A percentile compares a stretch with the other conserved stretches of the same genome.
phyloP scores from a whole-genome alignment of 2,797 vertebrate genomes.

The Tauraco hartlaubi region DNA sequence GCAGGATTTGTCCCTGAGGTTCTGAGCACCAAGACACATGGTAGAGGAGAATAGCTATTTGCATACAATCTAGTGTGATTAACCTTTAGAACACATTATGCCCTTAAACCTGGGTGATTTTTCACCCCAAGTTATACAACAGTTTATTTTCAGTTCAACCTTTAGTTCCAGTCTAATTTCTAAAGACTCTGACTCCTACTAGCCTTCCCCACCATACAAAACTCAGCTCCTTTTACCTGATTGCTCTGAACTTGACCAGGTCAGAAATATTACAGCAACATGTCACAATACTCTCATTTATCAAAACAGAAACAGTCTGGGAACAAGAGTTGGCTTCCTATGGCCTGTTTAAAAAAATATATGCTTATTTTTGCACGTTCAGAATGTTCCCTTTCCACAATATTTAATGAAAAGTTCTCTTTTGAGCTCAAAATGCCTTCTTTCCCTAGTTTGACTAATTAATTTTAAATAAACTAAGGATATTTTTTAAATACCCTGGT shows the following conservation, averaged over 20 bases:
- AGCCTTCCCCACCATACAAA: background rate
- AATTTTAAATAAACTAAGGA: background rate
- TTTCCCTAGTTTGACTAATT: background rate
- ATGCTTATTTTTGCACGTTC: background rate
- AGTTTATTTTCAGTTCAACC: background rate
- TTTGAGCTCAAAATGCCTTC: background rate
- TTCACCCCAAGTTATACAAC: background rate
- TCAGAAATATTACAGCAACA: background rate
- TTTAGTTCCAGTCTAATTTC: background rate
- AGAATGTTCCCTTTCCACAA: background rate
- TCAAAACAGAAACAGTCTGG: background rate
- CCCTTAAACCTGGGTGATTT: background rate
- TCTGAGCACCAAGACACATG: background rate
- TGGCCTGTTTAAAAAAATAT: background rate
- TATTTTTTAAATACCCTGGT: background rate
- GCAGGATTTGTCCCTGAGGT: background rate
- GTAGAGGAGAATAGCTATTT: background rate
- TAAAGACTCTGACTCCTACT: background rate
- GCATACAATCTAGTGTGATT: background rate
- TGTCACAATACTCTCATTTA: background rate
- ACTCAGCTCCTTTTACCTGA: background rate
- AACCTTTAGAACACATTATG: background rate
- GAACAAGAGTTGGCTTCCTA: background rate
- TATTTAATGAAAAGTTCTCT: background rate
- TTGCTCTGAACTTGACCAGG: background rate